phyloP scores from a whole-genome alignment of 2,797 vertebrate genomes.

The Cyprinodon diabolis region DNA sequence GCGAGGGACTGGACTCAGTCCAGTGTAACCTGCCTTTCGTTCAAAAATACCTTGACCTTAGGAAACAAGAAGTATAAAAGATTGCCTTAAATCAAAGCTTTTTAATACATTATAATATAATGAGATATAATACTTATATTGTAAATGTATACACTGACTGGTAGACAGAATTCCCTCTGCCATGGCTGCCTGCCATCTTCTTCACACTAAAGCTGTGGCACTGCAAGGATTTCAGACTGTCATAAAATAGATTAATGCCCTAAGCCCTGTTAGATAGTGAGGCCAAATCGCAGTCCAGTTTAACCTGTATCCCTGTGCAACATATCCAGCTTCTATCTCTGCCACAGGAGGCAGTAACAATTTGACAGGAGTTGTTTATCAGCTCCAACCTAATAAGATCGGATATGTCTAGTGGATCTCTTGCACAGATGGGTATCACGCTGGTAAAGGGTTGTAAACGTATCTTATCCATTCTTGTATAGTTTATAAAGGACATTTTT shows the following conservation, averaged over 20 bases:
- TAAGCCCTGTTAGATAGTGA: conserved; percentile 52
- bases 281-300: conserved; percentile 65
- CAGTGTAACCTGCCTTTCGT: too few relatives aligned
- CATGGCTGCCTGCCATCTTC: conserved; percentile 35
- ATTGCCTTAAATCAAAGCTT: neutral
- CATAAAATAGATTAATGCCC: conserved; percentile 76
- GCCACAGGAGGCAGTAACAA: conserved; percentile 64
- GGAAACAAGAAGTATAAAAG: too few relatives aligned
- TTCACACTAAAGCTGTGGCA: conserved; percentile 42
- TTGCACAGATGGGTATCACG: conserved; percentile 29
- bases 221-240: conserved; percentile 33
- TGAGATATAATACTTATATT: conserved; percentile 10
- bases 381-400: conserved; percentile 63
- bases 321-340: conserved; percentile 63
- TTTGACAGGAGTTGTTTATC: conserved; percentile 76
- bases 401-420: conserved; percentile 56
- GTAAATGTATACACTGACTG: conserved; percentile 7
- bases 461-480: conserved; percentile 47
- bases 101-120: neutral
- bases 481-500: conserved; percentile 18
- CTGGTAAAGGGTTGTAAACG: conserved; percentile 54
- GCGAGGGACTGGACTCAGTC: too few relatives aligned
- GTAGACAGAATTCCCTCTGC: conserved; percentile 29
- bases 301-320: conserved; percentile 62
- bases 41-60: too few relatives aligned